A percentile compares a stretch with the other conserved stretches of the same genome.
Conservation (phyloP, 1,140 invertebrate species). For the Danaus melanippus region DNA sequence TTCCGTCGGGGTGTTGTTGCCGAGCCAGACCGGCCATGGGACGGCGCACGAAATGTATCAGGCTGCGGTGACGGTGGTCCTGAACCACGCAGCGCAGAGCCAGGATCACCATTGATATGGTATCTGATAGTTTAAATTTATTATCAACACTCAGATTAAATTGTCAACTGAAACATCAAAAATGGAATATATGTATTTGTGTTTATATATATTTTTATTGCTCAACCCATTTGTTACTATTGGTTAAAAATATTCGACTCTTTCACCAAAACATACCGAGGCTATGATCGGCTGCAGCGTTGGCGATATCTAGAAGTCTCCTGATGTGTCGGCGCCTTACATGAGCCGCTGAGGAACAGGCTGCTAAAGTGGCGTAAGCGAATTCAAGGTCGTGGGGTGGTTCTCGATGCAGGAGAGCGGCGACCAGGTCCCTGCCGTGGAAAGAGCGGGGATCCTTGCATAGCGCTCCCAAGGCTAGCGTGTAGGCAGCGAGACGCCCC, state of each 20-base stretch:
- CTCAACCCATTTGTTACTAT: too few species aligned
- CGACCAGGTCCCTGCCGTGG: conserved; percentile 85
- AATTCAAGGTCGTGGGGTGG: conserved; percentile 80
- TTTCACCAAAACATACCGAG: conserved; percentile 74
- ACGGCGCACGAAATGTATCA: conserved; percentile 82
- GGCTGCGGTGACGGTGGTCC: conserved; percentile 84
- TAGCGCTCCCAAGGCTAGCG: conserved; percentile 81
- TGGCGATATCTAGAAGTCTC: conserved; percentile 82
- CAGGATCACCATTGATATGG: conserved; percentile 86
- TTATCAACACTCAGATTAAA: too few species aligned
- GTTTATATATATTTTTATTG: too few species aligned
- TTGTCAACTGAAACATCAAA: too few species aligned
- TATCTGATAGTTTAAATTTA: conserved; percentile 73
- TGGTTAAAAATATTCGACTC: conserved; percentile 1
- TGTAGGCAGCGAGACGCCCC: conserved; percentile 81
- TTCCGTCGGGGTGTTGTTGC: conserved; percentile 83
- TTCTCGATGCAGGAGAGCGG: conserved; percentile 81
- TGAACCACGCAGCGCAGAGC: conserved; percentile 88
- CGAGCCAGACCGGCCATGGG: conserved; percentile 82
- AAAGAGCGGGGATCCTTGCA: conserved; percentile 88
- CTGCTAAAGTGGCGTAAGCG: conserved; percentile 72
- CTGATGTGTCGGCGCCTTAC: conserved; percentile 84
- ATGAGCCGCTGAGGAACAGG: conserved; percentile 86
- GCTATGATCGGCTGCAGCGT: conserved; percentile 82
- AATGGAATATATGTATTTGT: too few species aligned